Base-by-base conservation (phyloP, 1,140 invertebrate species). In the Lanistes nyassanus region DNA sequence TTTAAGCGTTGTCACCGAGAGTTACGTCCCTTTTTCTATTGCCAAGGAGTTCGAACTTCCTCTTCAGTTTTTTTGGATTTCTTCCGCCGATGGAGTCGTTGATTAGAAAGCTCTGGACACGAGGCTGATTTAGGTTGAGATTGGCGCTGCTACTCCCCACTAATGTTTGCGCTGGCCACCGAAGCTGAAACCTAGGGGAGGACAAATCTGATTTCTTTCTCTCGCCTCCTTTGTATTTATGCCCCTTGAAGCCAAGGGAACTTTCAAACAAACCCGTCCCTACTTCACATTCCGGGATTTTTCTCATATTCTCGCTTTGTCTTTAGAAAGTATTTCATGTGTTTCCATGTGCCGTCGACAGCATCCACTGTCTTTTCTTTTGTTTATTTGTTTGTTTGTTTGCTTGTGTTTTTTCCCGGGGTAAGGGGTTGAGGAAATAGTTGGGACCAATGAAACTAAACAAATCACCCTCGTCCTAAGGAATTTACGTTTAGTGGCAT, bases 1-100 rank as follows among this genome's bases (percentile, higher is more conserved):
- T 60, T n/a, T 26, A 31, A 60, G 56, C 42, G 42, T 67, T 67
- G 65, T 67, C 36, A 16, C n/a, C 13, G 23, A 42, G 37, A 39
- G 36, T 37, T 67, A n/a, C 37, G 36, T 67, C 65, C 36, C 37
- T 67, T 67, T 67, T 67, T 36, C 31, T 16, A 36, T 67, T 42
- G 65, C n/a, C 37, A 13, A 42, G 34, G 34, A 31, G 65, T 31
- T 31, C 42, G 65, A 67, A 23, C 29, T 60, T 60, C 29, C 29
- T 60, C 21, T 67, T 67, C 9, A 60, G 56, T 60, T 60, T 53
- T 53, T 60, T n/a, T 60, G n/a, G 56, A 60, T 26, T n/a, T 31
- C n/a, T 60, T 60, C 29, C 56, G 23, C 29, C 56, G n/a, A 60
- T 47, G 23, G 56, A 31, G n/a, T 60, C 56, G 56, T 60, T 60